Evolutionary conservation across 2,113 vertebrate species (phyloP).

Genomic region (Cynopterus brachyotis): DNA sequence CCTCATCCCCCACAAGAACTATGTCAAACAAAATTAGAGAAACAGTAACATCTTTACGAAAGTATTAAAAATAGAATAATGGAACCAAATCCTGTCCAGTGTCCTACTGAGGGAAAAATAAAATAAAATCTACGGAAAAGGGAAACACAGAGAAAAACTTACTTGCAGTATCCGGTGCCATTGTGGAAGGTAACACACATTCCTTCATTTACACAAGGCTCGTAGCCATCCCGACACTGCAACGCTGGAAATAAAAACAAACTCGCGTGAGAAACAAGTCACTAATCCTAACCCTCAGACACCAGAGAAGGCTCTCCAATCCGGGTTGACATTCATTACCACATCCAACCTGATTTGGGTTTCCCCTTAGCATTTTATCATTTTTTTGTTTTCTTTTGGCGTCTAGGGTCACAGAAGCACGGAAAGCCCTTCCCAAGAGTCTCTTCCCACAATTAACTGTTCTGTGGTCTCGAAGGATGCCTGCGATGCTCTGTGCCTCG

Average conservation of each 20-base stretch:
- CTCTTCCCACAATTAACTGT: background rate
- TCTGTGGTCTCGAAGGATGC: background rate
- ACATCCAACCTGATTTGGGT: background rate
- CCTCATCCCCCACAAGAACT: background rate
- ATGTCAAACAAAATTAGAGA: background rate
- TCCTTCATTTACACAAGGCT: constrained; percentile 93
- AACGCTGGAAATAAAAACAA: constrained; percentile 86
- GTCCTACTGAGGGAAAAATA: background rate
- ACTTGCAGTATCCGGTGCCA: constrained; percentile 96
- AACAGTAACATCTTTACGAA: background rate
- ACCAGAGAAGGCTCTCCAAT: background rate
- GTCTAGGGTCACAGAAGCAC: background rate
- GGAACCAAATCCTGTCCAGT: background rate
- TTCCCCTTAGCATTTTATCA: background rate
- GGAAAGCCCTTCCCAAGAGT: background rate
- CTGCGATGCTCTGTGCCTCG: background rate
- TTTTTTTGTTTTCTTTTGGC: background rate
- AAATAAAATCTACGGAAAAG: background rate
- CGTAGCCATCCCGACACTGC: constrained; percentile 90
- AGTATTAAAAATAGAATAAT: background rate
- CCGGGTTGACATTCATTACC: background rate
- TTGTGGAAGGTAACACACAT: constrained; percentile 90
- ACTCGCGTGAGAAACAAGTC: constrained; percentile 53
- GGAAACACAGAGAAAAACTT: constrained; percentile 73
- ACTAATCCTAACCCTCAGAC: background rate